phyloP scores from a whole-genome alignment of 2,797 vertebrate species.

The Lindbergichthys nudifrons region DNA sequence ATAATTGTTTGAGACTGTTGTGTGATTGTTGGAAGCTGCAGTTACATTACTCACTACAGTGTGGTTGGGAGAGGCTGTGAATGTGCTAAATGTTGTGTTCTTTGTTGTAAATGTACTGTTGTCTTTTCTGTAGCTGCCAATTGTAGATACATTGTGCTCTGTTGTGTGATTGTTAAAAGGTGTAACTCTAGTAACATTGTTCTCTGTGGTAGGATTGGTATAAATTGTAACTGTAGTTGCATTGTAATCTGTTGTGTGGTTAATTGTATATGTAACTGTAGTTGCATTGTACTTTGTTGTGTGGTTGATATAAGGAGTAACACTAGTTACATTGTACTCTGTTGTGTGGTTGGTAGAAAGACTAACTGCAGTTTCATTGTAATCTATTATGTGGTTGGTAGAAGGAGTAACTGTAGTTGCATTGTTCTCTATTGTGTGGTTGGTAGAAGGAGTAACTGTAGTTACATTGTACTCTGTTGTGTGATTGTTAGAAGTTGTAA shows the following conservation, averaged over 20 bases:
- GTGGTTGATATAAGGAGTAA: background rate
- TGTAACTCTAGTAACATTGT: slow-evolving; percentile 1
- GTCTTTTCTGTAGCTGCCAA: no score
- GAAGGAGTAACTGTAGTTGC: background rate
- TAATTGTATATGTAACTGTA: background rate
- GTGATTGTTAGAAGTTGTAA: background rate
- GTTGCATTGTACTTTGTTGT: slow-evolving; percentile 2
- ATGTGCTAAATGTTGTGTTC: background rate
- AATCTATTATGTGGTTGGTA: slow-evolving; percentile 5
- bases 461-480: background rate
- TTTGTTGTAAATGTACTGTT: background rate
- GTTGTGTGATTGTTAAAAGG: background rate
- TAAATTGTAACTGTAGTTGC: slow-evolving; percentile 1
- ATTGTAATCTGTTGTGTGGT: slow-evolving; percentile 5
- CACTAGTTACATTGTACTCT: slow-evolving; percentile 10
- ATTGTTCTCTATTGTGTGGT: background rate
- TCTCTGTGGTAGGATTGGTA: background rate
- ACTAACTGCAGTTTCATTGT: no score
- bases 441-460: no score
- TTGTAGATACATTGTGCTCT: background rate
- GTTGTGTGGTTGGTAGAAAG: background rate
- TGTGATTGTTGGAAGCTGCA: background rate
- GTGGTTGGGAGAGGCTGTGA: background rate
- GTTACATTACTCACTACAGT: background rate
- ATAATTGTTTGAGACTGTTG: background rate